These are phyloP conservation scores for Patiria miniata DNA, from an alignment of 35 echinoderm and acorn worm species.

Conservation along the genomic window DNA sequence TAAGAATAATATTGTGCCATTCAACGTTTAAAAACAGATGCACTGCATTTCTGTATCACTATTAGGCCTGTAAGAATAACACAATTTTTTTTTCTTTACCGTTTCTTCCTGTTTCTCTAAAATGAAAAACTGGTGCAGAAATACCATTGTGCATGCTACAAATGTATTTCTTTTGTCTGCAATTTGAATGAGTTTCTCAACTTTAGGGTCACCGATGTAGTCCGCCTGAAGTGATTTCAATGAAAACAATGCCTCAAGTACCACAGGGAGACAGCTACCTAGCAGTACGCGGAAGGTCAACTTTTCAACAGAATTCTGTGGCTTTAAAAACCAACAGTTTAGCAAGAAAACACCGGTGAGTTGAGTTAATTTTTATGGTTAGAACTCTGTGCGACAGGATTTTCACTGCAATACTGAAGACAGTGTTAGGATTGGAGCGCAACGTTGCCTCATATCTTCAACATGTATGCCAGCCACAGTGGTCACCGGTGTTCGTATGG, in stretches of 20 bases:
- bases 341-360: too few relatives aligned
- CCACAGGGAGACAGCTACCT: too few relatives aligned
- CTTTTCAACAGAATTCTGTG: too few relatives aligned
- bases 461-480: conserved; percentile 6
- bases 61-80: too few relatives aligned
- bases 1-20: background rate
- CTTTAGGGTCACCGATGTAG: background rate
- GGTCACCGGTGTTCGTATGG: conserved; percentile 9
- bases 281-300: too few relatives aligned
- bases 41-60: too few relatives aligned
- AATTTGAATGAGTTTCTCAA: background rate
- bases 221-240: conserved; percentile 8
- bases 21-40: background rate
- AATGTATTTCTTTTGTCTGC: background rate
- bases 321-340: too few relatives aligned
- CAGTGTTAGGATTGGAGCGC: too few relatives aligned
- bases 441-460: background rate
- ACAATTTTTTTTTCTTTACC: background rate
- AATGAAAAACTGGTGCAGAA: background rate
- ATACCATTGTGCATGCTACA: background rate
- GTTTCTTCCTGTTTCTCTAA: background rate
- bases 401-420: too few relatives aligned
- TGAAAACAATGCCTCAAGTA: background rate
- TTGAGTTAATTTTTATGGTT: too few relatives aligned
- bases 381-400: too few relatives aligned